Base-by-base conservation (phyloP, 2,113 vertebrate species). In the Cynocephalus volans region DNA sequence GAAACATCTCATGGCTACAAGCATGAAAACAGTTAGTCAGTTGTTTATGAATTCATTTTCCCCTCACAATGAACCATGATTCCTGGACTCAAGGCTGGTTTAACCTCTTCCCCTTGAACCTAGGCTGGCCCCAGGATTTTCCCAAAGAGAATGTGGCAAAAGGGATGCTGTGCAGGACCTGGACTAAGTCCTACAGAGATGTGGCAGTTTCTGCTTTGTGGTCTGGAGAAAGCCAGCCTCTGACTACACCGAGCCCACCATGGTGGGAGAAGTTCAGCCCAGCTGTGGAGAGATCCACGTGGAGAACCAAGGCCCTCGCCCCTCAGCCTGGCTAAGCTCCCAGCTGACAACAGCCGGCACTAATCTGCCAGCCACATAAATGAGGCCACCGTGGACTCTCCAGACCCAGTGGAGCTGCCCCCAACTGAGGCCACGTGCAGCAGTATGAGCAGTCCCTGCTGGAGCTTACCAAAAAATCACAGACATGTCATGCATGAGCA, bases 201-300 rank as follows among this genome's bases (percentile, higher is more conserved):
- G 1, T 18, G 67, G 24, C 1, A 28, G 31, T 1, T 11, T 56
- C 23, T 28, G 62, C 50, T 69, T 8, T 70, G 23, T 36, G 28
- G 62, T 52, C 52, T n/a, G 41, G 26, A 36, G 54, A 52, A 31
- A 18, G 54, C 33, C 52, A 54, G 24, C 33, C 50, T 45, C 82
- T 14, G 6, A 13, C 10, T 23, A 9, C 26, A 58, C 62, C 0
- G 36, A 58, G 36, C 6, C 28, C 3, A 1, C 33, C 17, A 0
- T 2, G n/a, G 33, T 31, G 73, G 72, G 60, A 60, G 2, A 10
- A 2, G 6, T 2, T 10, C 52, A 8, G 1, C 1, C 21, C 0
- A 24, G 52, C 62, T 3, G 3, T 0, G 10, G 48, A 58, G 7
- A 11, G 21, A 24, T 26, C 21, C 0, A 13, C 0, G 0, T 31